A percentile compares a stretch with the other conserved stretches of the same genome.
Conservation (phyloP, 1,140 invertebrate genomes). For the Micrasema longulum region DNA sequence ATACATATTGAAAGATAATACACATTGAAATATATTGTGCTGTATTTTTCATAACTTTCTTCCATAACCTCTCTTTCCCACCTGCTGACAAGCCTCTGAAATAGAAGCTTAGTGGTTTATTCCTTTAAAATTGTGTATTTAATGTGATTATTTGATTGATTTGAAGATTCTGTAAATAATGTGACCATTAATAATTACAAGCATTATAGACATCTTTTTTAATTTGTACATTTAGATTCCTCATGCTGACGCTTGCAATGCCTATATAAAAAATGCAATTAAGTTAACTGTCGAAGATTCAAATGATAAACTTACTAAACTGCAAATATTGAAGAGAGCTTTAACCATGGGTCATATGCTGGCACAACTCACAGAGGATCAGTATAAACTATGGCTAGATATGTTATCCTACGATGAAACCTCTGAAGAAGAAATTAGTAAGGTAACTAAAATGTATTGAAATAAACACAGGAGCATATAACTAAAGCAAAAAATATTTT, state of each 20-base stretch:
- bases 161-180: no score
- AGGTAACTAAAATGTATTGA: slow-evolving; percentile 17
- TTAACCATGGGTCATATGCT: slow-evolving; percentile 63
- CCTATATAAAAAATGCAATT: slow-evolving; percentile 67
- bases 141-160: no score
- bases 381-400: slow-evolving; percentile 67
- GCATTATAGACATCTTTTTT: no score
- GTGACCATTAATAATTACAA: no score
- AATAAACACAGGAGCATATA: background rate
- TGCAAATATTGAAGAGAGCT: slow-evolving; percentile 65
- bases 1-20: no score
- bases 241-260: slow-evolving; percentile 68
- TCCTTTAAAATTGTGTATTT: no score
- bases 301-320: slow-evolving; percentile 59
- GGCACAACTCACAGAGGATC: slow-evolving; percentile 65
- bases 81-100: no score
- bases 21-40: no score
- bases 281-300: slow-evolving; percentile 58
- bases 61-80: no score
- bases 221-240: slow-evolving; percentile 58
- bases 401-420: slow-evolving; percentile 36
- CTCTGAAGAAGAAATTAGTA: slow-evolving; percentile 36
- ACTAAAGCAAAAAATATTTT: no score
- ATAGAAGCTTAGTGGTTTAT: no score
- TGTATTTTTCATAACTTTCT: no score